A percentile compares a stretch with the other conserved stretches of the same genome.
These are phyloP conservation scores for Diplazon laetatorius DNA, from an alignment of 2,888 invertebrate genomes.

Conservation along the genomic window DNA sequence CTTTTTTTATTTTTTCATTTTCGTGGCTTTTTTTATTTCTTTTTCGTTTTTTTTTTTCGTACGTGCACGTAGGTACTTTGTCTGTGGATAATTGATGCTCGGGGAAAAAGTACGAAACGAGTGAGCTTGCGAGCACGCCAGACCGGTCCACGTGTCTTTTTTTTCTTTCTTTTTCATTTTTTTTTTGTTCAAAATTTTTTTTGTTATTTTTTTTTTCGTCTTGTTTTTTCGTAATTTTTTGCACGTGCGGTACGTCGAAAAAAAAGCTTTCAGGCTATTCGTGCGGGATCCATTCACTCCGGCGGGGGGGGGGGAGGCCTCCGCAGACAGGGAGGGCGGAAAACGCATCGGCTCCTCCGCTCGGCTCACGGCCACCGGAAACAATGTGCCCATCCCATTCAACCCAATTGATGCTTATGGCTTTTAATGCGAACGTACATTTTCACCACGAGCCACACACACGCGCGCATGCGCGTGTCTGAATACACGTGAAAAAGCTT, in stretches of 20 bases:
- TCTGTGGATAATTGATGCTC: conserved; percentile 19
- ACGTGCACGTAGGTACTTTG: conserved; percentile 14
- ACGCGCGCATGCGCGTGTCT: neutral
- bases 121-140: conserved; percentile 16
- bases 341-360: conserved; percentile 43
- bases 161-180: too few relatives aligned
- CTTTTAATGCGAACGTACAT: conserved; percentile 50
- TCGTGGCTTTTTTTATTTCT: neutral
- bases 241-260: conserved; percentile 46
- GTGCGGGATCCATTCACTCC: conserved; percentile 66
- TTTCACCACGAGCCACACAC: conserved; percentile 3
- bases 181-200: too few relatives aligned
- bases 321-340: conserved; percentile 43
- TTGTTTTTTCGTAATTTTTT: too few relatives aligned
- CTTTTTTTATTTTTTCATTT: too few relatives aligned
- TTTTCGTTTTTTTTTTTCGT: neutral
- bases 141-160: conserved; percentile 28
- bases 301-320: neutral
- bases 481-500: neutral
- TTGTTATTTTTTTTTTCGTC: too few relatives aligned
- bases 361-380: conserved; percentile 56
- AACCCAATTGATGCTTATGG: conserved; percentile 62
- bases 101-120: conserved; percentile 24
- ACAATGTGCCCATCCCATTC: conserved; percentile 70
- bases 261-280: conserved; percentile 71